Evolutionary conservation across 2,888 invertebrate species (phyloP).

Genomic region (Parthenolecanium corni): DNA sequence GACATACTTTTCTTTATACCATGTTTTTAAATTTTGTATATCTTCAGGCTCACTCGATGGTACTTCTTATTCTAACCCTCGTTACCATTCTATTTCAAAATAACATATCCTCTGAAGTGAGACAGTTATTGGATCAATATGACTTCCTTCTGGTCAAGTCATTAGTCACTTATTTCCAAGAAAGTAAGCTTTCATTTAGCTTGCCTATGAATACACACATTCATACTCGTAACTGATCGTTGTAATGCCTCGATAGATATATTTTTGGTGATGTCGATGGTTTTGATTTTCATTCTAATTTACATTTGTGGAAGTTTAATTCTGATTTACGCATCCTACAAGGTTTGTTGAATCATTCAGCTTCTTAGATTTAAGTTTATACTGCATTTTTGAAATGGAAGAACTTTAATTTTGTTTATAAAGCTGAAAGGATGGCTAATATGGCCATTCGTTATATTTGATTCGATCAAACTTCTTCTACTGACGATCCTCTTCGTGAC

Average conservation of each 20-base stretch:
- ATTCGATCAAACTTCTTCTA: constrained; percentile 31
- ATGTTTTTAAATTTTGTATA: background rate
- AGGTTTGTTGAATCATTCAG: constrained; percentile 30
- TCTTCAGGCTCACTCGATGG: constrained; percentile 3
- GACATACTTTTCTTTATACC: background rate
- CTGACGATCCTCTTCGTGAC: constrained; percentile 29
- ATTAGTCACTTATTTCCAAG: constrained; percentile 1
- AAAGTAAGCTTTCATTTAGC: constrained; percentile 7
- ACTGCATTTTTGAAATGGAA: background rate
- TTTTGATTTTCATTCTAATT: constrained; percentile 28
- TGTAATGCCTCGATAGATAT: constrained; percentile 30
- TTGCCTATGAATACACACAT: background rate
- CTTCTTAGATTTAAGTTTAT: background rate
- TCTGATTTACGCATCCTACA: constrained; percentile 32
- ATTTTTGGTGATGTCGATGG: constrained; percentile 14
- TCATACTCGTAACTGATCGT: background rate
- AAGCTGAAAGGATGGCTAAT: constrained; percentile 31
- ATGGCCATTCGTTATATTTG: constrained; percentile 32
- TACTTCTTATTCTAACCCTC: background rate
- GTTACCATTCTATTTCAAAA: background rate
- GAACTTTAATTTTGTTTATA: constrained; percentile 6
- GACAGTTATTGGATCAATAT: background rate
- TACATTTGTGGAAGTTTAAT: constrained; percentile 31
- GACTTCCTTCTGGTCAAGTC: constrained; percentile 10
- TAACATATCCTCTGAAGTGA: background rate